Percentiles rank a stretch among this genome's conserved stretches.
Evolutionary conservation across 2,113 vertebrate species (phyloP).

Genomic region (Hippocampus mohnikei): DNA sequence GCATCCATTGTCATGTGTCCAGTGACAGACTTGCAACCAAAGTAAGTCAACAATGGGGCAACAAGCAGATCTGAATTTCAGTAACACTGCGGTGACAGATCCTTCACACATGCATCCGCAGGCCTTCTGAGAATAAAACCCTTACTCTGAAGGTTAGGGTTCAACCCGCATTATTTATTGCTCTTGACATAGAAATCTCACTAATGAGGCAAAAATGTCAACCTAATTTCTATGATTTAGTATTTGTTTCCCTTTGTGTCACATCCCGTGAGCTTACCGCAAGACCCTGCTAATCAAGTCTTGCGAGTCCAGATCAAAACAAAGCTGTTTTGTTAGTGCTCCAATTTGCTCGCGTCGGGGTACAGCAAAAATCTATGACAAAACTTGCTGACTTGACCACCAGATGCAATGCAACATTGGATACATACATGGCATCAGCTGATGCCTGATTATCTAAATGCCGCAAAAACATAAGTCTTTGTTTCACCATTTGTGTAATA

Average conservation of each 20-base stretch:
- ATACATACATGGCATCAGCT: not conserved
- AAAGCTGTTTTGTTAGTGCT: not conserved
- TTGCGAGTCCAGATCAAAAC: not conserved
- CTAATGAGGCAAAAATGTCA: constrained; percentile 8
- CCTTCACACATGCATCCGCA: constrained; percentile 22
- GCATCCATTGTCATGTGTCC: not conserved
- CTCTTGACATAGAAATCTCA: constrained; percentile 16
- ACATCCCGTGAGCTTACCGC: not conserved
- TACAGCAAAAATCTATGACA: not conserved
- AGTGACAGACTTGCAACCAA: constrained; percentile 9
- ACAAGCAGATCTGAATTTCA: constrained; percentile 18
- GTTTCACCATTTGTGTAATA: too few species aligned
- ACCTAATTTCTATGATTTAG: not conserved
- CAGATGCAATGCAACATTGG: not conserved
- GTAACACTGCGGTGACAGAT: not conserved
- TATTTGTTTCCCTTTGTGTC: not conserved
- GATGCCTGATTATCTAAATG: not conserved
- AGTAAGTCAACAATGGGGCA: constrained; percentile 11
- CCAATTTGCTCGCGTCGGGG: not conserved
- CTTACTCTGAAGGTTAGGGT: not conserved
- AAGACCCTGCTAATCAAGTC: not conserved
- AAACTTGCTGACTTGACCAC: not conserved
- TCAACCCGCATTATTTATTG: constrained; percentile 40
- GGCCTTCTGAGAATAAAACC: not conserved
- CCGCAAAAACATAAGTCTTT: too few species aligned